Base-by-base conservation (phyloP, 2,888 invertebrate genomes). In the Nebria brevicollis region DNA sequence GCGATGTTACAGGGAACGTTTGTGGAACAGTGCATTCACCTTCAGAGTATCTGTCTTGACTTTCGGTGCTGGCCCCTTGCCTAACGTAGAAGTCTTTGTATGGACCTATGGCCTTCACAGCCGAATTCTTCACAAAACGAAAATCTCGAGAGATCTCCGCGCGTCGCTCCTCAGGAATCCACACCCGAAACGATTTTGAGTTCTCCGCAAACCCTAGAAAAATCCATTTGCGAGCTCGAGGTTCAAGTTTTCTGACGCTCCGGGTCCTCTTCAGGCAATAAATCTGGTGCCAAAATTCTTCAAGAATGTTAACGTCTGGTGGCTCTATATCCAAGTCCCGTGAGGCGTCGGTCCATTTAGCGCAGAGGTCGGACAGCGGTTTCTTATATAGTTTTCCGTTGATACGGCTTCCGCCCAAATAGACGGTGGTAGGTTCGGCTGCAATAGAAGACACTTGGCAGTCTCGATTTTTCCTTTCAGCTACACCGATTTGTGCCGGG, bases 361-460 rank as follows among this genome's bases (percentile, higher is more conserved):
- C 0, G 72, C 73, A n/a, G 26, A 83, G 25, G 84, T 84, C 13
- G 83, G 81, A 34, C 83, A 70, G n/a, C 86, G 74, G 74, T 87
- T 87, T 15, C 83, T 76, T 11, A 85, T 34, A 72, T 85, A 86
- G 5, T 84, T 83, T 15, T 85, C 83, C 15, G 82, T 83, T 13
- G 75, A 81, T n/a, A 85, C 81, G 3, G 34, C 34, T 34, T 34
- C 34, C 5, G 34, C 34, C 34, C 34, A 34, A 2, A 34, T 4
- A 2, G 5, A 5, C 2, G 34, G 34, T 34, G 34, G 0, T 5
- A 34, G 34, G 5, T 5, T 5, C 4, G 34, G 1, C 34, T 34
- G 34, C 34, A 34, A 5, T 1, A 34, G 34, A 70, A 10, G 10
- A 11, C 20, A 20, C 20, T 20, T 20, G 20, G 20, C 20, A 20